Base-by-base conservation (phyloP, 2,797 vertebrate species). In the Xyrichtys novacula region DNA sequence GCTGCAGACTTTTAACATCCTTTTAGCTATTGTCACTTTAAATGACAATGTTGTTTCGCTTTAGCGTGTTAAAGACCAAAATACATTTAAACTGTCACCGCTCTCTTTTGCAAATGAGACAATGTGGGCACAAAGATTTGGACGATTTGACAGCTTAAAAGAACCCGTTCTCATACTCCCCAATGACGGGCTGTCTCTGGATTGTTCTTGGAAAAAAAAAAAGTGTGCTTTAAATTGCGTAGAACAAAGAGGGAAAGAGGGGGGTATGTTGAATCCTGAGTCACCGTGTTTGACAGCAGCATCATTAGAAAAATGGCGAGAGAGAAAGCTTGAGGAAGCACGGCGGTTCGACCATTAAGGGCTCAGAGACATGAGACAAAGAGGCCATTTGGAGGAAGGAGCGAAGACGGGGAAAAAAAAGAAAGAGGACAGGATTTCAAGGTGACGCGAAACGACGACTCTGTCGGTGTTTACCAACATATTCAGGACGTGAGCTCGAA, bases 311-410 rank as follows among this genome's bases (percentile, higher is more conserved):
- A 67, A 36, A 25, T 52, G 25, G 53, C 38, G 31, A 49, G 61
- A 62, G 65, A 42, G 23, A 2, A 46, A 20, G 65, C 57, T 58
- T 66, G 57, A 32, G 78, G 70, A 67, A 14, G 57, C 34, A 47
- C 63, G 0, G 74, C 65, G 54, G 70, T 57, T 81, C 77, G 58
- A 52, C 72, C 57, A 66, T 78, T 71, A 49, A 64, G 42, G 63
- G 28, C 58, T 25, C 54, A 22, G 31, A 38, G 71, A 60, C 63
- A 36, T 34, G 46, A 64, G 66, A 67, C 3, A 8, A n/a, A 56
- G 42, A 40, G 64, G 48, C 49, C 64, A 39, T 64, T 48, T 53
- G 28, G 34, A 29, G 55, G 54, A 50, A 34, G 23, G 31, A 25
- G 12, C 5, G 3, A 44, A 10, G 42, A 34, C 16, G 39, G 19